Evolutionary conservation across 2,797 vertebrate species (phyloP).

Genomic region (Acanthiza pusilla): DNA sequence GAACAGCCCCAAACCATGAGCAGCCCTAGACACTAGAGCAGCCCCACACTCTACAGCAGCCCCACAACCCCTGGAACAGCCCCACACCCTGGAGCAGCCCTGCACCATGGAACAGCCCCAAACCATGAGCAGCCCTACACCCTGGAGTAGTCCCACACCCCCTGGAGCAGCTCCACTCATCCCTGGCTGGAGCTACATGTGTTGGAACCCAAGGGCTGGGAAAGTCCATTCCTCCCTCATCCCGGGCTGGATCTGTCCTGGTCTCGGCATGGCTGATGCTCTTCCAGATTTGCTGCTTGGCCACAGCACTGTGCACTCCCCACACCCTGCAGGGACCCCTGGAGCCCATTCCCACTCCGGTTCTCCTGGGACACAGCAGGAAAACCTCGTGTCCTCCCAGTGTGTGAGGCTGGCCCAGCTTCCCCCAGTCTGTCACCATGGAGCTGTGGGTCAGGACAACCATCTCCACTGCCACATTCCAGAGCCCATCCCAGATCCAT

Average conservation of each 20-base stretch:
- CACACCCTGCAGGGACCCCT: background rate
- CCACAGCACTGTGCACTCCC: background rate
- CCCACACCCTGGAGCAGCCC: fast-evolving
- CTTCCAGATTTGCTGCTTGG: background rate
- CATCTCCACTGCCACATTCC: too few relatives aligned
- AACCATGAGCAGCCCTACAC: too few relatives aligned
- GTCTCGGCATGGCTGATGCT: fast-evolving
- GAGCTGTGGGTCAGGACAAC: background rate
- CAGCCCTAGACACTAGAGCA: background rate
- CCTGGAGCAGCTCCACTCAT: background rate
- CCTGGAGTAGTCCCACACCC: fast-evolving
- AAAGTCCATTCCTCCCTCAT: background rate
- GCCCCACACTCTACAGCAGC: background rate
- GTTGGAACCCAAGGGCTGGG: background rate
- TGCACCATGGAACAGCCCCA: too few relatives aligned
- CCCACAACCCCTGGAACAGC: fast-evolving
- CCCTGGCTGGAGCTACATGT: background rate
- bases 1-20: too few relatives aligned
- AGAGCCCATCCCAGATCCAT: background rate
- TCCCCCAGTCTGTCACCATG: background rate
- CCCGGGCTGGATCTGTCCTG: background rate
- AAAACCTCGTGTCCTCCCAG: background rate
- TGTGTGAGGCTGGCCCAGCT: background rate
- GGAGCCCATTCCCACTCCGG: background rate
- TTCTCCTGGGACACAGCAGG: fast-evolving